These are phyloP conservation scores for Chlorops oryzae DNA, from an alignment of 1,140 invertebrate genomes.

Conservation along the genomic window DNA sequence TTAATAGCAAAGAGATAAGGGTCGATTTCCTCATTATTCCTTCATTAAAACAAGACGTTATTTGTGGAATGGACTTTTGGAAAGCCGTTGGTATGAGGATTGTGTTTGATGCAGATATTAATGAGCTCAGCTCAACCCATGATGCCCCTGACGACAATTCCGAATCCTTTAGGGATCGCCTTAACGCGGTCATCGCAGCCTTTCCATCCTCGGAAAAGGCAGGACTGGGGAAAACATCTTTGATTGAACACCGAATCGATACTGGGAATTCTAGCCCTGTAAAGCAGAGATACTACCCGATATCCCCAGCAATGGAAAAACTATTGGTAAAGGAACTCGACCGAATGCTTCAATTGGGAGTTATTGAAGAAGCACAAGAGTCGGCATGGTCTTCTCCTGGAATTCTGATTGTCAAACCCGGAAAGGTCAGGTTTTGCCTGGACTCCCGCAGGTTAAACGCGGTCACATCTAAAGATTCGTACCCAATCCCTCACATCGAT, in stretches of 20 bases:
- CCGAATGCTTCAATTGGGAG: conserved; percentile 13
- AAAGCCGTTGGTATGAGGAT: conserved; percentile 6
- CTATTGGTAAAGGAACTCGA: conserved; percentile 12
- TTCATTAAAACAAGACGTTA: conserved; percentile 6
- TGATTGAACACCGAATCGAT: conserved; percentile 1
- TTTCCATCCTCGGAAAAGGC: conserved; percentile 3
- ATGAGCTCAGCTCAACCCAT: no score
- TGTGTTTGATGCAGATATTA: neutral
- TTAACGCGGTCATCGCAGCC: neutral
- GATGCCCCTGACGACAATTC: neutral
- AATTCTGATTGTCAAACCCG: conserved; percentile 4
- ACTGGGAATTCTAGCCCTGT: neutral
- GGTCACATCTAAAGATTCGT: conserved; percentile 10
- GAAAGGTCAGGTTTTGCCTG: conserved; percentile 11
- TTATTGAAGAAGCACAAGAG: conserved; percentile 17
- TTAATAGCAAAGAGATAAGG: neutral
- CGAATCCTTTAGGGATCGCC: neutral
- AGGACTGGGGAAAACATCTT: neutral
- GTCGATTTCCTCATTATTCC: conserved; percentile 13
- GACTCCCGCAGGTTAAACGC: conserved; percentile 9
- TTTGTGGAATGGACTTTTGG: conserved; percentile 17
- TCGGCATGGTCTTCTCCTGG: conserved; percentile 16
- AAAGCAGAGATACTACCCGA: conserved; percentile 13
- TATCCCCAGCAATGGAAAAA: conserved; percentile 17
- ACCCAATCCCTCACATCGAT: conserved; percentile 11